These are phyloP conservation scores for Akabosia matsudoensis DNA, from an alignment of 1,140 invertebrate genomes.

Conservation along the genomic window DNA sequence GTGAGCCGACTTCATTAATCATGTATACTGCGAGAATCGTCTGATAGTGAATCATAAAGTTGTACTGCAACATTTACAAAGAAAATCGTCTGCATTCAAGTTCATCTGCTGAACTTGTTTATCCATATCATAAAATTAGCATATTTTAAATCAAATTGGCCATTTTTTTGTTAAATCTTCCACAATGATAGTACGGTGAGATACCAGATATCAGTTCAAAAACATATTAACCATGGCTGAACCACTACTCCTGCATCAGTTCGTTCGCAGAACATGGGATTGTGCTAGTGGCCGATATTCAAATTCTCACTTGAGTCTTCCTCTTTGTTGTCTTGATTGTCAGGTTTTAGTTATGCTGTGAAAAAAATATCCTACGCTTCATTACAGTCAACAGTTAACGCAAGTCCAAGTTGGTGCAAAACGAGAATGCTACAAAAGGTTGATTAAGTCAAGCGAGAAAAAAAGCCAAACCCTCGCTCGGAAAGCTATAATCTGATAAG, in stretches of 20 bases:
- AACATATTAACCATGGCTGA: neutral
- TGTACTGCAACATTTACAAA: neutral
- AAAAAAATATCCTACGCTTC: neutral
- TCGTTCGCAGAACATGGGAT: neutral
- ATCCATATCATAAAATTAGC: neutral
- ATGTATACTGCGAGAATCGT: neutral
- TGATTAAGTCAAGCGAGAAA: too few species aligned
- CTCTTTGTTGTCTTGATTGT: neutral
- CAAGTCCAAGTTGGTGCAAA: too few species aligned
- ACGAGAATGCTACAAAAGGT: too few species aligned
- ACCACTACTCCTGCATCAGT: neutral
- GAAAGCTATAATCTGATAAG: too few species aligned
- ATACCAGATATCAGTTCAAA: neutral
- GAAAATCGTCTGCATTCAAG: neutral
- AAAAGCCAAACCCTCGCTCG: too few species aligned
- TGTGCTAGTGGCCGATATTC: conserved; percentile 5
- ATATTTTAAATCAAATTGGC: neutral
- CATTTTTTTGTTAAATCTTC: neutral
- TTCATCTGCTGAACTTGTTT: neutral
- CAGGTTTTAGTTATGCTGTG: neutral
- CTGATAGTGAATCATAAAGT: neutral
- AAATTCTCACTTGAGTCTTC: neutral
- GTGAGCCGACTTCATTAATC: too few species aligned
- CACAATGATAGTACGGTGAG: neutral
- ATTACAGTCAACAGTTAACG: neutral